phyloP scores from a whole-genome alignment of 2,888 invertebrate species.

The Oegoconia quadripuncta region DNA sequence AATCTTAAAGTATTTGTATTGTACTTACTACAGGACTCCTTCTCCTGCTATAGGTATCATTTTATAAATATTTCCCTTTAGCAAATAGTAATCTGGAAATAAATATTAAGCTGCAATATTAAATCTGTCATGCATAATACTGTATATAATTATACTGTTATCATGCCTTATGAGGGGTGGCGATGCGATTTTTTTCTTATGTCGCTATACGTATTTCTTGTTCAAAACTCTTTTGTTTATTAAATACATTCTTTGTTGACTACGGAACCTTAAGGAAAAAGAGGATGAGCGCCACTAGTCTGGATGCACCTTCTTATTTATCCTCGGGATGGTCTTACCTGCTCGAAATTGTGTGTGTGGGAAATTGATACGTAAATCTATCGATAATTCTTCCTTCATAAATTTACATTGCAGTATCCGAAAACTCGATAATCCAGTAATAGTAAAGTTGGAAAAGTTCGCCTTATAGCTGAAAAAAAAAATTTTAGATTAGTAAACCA shows the following conservation, averaged over 20 bases:
- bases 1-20: too few relatives aligned
- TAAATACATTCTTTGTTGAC: too few relatives aligned
- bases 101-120: slow-evolving; percentile 1
- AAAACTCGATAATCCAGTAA: slow-evolving; percentile 31
- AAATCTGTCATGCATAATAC: too few relatives aligned
- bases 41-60: slow-evolving; percentile 39
- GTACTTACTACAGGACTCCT: slow-evolving; percentile 45
- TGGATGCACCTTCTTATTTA: too few relatives aligned
- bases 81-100: slow-evolving; percentile 44
- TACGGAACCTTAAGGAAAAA: too few relatives aligned
- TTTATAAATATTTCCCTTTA: slow-evolving; percentile 39
- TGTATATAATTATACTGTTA: too few relatives aligned
- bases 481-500: too few relatives aligned
- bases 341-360: slow-evolving; percentile 27
- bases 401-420: slow-evolving; percentile 27
- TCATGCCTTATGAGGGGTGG: too few relatives aligned
- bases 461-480: slow-evolving; percentile 27
- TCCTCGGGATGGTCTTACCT: slow-evolving; percentile 20
- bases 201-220: not conserved
- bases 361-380: slow-evolving; percentile 29
- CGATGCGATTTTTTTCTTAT: too few relatives aligned
- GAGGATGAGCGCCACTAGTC: too few relatives aligned
- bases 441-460: slow-evolving; percentile 20
- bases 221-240: too few relatives aligned
- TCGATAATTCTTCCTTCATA: slow-evolving; percentile 24